Percentiles rank a stretch among this genome's conserved stretches.
These are phyloP conservation scores for Labeo calbasu DNA, from an alignment of 2,797 vertebrate genomes.

Conservation along the genomic window DNA sequence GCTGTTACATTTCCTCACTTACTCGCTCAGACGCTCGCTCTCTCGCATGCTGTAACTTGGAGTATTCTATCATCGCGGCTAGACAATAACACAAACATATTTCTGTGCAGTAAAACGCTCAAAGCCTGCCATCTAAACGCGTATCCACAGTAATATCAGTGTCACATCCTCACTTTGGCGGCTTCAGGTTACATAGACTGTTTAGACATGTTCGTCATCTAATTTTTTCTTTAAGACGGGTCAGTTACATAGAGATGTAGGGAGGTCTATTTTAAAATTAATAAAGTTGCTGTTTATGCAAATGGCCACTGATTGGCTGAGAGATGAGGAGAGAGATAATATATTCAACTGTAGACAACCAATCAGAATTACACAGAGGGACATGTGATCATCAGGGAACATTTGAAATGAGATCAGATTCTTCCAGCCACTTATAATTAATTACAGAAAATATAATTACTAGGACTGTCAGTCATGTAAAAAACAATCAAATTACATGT, in stretches of 20 bases:
- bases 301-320: not conserved
- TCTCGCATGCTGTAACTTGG: not conserved
- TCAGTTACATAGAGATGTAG: not conserved
- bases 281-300: not conserved
- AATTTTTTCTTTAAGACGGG: not conserved
- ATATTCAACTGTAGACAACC: not conserved
- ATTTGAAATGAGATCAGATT: slow-evolving; percentile 11
- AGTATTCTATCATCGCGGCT: slow-evolving; percentile 17
- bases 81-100: slow-evolving; percentile 35
- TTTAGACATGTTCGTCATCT: not conserved
- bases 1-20: slow-evolving; percentile 14
- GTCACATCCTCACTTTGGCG: not conserved
- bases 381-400: not conserved
- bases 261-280: not conserved
- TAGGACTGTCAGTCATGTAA: not conserved
- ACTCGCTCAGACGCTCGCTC: slow-evolving; percentile 12
- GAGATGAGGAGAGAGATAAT: not conserved
- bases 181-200: not conserved
- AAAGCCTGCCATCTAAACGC: slow-evolving; percentile 2
- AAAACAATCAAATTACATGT: not conserved
- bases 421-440: not conserved
- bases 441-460: not conserved
- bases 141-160: slow-evolving; percentile 21
- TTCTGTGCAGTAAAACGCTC: slow-evolving; percentile 23
- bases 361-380: not conserved